These are phyloP conservation scores for Euschistus heros DNA, from an alignment of 1,140 invertebrate genomes.

Conservation along the genomic window DNA sequence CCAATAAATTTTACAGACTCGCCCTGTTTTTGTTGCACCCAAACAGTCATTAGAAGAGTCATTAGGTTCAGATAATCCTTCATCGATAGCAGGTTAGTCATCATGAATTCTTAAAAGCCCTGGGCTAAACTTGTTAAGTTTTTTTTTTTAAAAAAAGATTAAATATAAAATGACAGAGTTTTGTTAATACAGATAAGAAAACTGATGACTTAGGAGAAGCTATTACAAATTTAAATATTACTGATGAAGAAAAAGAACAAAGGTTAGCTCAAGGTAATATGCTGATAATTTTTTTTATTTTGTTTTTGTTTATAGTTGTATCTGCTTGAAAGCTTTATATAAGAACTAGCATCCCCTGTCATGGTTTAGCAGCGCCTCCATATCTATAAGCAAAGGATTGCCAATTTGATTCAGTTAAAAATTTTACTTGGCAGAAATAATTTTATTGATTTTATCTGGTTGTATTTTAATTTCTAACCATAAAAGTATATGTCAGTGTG, in stretches of 20 bases:
- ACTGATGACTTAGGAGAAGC: slow-evolving; percentile 11
- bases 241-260: slow-evolving; percentile 82
- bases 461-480: no score
- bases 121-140: slow-evolving; percentile 16
- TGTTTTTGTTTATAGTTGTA: neutral
- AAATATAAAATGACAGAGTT: slow-evolving; percentile 9
- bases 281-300: slow-evolving; percentile 1
- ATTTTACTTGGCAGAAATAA: no score
- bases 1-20: slow-evolving; percentile 13
- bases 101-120: neutral
- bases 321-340: slow-evolving; percentile 4
- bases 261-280: slow-evolving; percentile 40
- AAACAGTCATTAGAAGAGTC: slow-evolving; percentile 66
- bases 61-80: slow-evolving; percentile 35
- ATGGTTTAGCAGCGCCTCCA: no score
- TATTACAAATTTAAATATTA: slow-evolving; percentile 55
- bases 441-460: no score
- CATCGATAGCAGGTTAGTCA: slow-evolving; percentile 2
- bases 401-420: no score
- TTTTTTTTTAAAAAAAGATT: no score
- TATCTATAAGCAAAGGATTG: no score
- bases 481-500: no score
- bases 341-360: no score
- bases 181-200: slow-evolving; percentile 5
- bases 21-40: slow-evolving; percentile 42